phyloP scores from a whole-genome alignment of 2,113 vertebrate species.

The Scolopax mira region DNA sequence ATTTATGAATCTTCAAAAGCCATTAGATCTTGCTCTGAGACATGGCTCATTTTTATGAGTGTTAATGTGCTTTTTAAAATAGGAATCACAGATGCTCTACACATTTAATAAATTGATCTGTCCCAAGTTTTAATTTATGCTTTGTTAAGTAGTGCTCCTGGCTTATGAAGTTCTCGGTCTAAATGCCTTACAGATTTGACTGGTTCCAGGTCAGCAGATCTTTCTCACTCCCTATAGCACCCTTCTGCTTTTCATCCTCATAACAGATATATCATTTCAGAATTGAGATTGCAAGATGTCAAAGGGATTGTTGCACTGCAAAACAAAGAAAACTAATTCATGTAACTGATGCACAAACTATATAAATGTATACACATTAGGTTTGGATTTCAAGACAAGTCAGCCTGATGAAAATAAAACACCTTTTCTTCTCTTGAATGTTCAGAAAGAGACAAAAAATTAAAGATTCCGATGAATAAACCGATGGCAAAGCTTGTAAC shows the following conservation, averaged over 20 bases:
- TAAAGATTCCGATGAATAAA: background rate
- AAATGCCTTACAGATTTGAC: background rate
- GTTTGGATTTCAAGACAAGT: background rate
- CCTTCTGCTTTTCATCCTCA: background rate
- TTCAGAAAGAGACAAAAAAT: background rate
- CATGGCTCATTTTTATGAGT: background rate
- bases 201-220: constrained; percentile 35
- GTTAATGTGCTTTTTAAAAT: background rate
- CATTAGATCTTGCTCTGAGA: background rate
- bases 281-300: background rate
- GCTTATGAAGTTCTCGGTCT: background rate
- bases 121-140: constrained; percentile 25
- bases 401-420: background rate
- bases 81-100: background rate
- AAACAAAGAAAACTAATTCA: background rate
- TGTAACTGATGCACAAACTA: background rate
- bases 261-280: background rate
- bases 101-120: constrained; percentile 25
- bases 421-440: background rate
- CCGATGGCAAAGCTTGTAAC: background rate
- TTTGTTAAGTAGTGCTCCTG: background rate
- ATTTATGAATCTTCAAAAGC: background rate
- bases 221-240: background rate
- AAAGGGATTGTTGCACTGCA: background rate
- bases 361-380: background rate